These are phyloP conservation scores for Spheniscus humboldti DNA, from an alignment of 2,797 vertebrate species.

Conservation along the genomic window DNA sequence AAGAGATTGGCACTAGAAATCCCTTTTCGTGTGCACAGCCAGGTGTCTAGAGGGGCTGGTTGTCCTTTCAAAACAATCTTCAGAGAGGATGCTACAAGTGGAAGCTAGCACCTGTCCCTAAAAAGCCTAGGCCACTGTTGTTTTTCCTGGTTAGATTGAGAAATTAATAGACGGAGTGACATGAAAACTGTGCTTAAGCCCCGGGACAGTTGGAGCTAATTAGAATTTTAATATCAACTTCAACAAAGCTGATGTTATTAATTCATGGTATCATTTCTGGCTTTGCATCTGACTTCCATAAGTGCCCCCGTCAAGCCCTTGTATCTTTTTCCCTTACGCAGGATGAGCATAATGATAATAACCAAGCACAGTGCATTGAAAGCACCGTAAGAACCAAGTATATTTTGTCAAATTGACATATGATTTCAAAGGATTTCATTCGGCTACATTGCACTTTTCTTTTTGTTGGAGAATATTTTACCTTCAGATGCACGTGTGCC, in stretches of 20 bases:
- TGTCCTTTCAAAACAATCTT: background rate
- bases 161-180: background rate
- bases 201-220: background rate
- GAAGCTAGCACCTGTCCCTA: background rate
- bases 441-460: background rate
- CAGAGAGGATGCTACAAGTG: background rate
- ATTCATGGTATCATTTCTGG: background rate
- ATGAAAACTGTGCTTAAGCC: background rate
- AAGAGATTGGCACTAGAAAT: background rate
- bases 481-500: background rate
- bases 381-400: background rate
- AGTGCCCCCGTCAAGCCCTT: background rate
- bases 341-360: background rate
- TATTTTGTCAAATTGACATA: background rate
- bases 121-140: background rate
- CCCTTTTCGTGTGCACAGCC: background rate
- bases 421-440: background rate
- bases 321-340: background rate
- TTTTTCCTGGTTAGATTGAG: background rate
- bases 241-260: background rate
- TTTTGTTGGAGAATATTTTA: background rate
- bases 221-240: background rate
- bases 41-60: background rate
- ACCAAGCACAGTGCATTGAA: background rate
- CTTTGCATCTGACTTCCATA: background rate